These are phyloP conservation scores for Drosophila subpulchrella DNA, from an alignment of 1,140 invertebrate species.

Conservation along the genomic window DNA sequence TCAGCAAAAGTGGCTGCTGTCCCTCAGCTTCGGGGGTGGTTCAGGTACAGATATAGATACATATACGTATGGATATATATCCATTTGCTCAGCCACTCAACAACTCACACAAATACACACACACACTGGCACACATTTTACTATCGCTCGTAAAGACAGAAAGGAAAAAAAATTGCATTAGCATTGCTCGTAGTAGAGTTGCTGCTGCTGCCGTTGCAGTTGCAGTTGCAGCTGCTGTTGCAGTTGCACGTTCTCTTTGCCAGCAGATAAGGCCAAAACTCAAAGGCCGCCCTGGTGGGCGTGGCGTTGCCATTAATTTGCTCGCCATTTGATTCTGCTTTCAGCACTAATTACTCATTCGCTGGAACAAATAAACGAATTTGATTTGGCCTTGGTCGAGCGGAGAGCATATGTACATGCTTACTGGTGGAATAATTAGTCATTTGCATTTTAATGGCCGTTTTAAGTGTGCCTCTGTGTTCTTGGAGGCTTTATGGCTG, in stretches of 20 bases:
- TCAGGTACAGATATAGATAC: constrained; percentile 15
- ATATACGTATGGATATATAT: constrained; percentile 5
- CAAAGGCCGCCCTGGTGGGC: constrained; percentile 35
- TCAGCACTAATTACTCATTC: constrained; percentile 58
- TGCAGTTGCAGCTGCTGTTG: constrained; percentile 38
- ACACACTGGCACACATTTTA: constrained; percentile 46
- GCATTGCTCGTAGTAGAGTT: constrained; percentile 33
- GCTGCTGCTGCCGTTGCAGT: constrained; percentile 29
- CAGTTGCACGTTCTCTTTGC: constrained; percentile 45
- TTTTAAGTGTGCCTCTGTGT: not conserved
- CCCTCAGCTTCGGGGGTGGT: constrained; percentile 33
- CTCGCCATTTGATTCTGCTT: constrained; percentile 33
- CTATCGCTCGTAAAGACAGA: constrained; percentile 72
- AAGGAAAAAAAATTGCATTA: constrained; percentile 43
- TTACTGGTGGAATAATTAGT: constrained; percentile 1
- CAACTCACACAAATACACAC: constrained; percentile 28
- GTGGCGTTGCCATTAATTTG: constrained; percentile 60
- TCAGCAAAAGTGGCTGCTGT: constrained; percentile 72
- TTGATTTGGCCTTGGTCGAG: constrained; percentile 32
- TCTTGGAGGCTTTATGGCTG: not conserved
- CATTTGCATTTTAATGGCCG: not conserved
- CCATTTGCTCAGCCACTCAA: constrained; percentile 34
- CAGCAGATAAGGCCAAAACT: constrained; percentile 23
- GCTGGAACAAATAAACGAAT: constrained; percentile 25
- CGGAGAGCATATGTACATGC: not conserved